Conservation (phyloP, 2,113 vertebrate species). For the Mola mola region DNA sequence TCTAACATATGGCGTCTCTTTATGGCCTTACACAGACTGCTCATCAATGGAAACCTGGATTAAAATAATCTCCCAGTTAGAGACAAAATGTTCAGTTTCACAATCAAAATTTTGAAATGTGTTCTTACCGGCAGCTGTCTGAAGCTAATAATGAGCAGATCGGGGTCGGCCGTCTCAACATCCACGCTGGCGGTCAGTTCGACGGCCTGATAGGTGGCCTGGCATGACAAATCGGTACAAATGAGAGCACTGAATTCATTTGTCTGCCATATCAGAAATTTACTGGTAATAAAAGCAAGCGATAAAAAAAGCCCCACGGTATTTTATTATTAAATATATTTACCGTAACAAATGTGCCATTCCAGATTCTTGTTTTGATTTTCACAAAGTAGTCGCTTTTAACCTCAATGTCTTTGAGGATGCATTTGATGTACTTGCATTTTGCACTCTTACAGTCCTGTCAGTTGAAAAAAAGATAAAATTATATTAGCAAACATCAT, state of each 20-base stretch:
- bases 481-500: neutral
- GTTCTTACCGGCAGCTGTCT: slow-evolving; percentile 82
- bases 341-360: slow-evolving; percentile 87
- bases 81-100: neutral
- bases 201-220: slow-evolving; percentile 87
- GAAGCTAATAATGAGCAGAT: slow-evolving; percentile 83
- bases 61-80: neutral
- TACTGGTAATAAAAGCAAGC: neutral
- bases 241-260: neutral
- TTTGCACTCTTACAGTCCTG: slow-evolving; percentile 86
- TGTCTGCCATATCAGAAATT: neutral
- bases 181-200: slow-evolving; percentile 81
- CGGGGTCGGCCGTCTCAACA: slow-evolving; percentile 82
- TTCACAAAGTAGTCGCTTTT: slow-evolving; percentile 86
- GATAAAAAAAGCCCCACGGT: neutral
- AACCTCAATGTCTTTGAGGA: slow-evolving; percentile 80
- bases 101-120: neutral
- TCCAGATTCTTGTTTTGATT: slow-evolving; percentile 91
- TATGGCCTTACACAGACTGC: neutral
- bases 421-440: slow-evolving; percentile 85
- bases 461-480: slow-evolving; percentile 1
- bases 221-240: neutral
- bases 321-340: slow-evolving; percentile 51
- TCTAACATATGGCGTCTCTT: neutral
- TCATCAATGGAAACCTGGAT: neutral